Conservation (phyloP, 2,888 invertebrate species). For the Corythucha ciliata region DNA sequence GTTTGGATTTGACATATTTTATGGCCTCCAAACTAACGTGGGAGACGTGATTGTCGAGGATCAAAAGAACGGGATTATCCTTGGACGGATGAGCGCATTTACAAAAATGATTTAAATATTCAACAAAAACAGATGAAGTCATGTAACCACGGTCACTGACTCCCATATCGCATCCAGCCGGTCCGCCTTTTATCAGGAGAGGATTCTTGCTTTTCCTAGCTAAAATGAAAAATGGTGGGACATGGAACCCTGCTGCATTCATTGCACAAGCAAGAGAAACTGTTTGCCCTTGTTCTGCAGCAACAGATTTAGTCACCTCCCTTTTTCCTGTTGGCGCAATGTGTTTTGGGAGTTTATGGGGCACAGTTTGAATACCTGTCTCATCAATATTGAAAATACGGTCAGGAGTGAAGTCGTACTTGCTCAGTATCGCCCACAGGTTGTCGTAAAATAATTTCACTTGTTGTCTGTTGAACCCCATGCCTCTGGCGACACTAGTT, state of each 20-base stretch:
- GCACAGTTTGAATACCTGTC: constrained; percentile 28
- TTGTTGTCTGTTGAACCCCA: background rate
- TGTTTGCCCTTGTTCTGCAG: constrained; percentile 29
- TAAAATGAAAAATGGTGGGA: constrained; percentile 29
- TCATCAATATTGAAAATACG: constrained; percentile 31
- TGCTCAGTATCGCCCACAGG: constrained; percentile 4
- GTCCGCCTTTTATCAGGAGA: constrained; percentile 14
- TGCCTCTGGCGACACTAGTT: constrained; percentile 5
- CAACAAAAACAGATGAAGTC: constrained; percentile 12
- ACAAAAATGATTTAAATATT: constrained; percentile 9
- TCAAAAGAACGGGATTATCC: constrained; percentile 31
- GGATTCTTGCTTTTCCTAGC: constrained; percentile 22
- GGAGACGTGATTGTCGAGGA: constrained; percentile 34
- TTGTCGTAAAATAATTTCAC: constrained; percentile 13
- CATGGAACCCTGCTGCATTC: constrained; percentile 18
- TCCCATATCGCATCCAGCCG: constrained; percentile 19
- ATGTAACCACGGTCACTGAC: constrained; percentile 27
- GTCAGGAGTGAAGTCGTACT: constrained; percentile 11
- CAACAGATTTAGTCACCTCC: constrained; percentile 26
- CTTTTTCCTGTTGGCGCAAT: constrained; percentile 26
- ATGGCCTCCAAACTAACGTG: constrained; percentile 34
- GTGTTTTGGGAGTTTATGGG: constrained; percentile 28
- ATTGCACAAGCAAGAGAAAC: constrained; percentile 26
- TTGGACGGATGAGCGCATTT: constrained; percentile 22
- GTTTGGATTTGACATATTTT: constrained; percentile 27